Conservation (phyloP, 2,888 invertebrate genomes). For the Tineola bisselliella region DNA sequence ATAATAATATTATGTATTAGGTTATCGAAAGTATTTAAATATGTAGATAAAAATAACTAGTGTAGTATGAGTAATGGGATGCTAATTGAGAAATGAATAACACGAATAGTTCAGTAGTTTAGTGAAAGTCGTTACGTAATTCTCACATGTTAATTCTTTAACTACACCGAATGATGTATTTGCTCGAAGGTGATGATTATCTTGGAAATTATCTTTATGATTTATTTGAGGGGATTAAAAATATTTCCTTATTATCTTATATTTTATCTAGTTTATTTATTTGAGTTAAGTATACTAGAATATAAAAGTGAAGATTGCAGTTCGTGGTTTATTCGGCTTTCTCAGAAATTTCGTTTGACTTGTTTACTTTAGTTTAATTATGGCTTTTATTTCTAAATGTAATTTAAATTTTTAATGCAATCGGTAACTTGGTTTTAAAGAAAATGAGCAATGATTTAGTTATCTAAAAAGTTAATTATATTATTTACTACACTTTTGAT, state of each 20-base stretch:
- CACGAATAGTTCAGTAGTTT: not conserved
- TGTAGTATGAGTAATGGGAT: not conserved
- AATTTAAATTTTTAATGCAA: no score
- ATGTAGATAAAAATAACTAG: not conserved
- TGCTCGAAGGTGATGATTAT: not conserved
- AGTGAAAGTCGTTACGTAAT: conserved; percentile 2
- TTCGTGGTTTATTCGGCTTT: no score
- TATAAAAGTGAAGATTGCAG: no score
- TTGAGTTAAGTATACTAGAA: no score
- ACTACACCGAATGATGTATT: not conserved
- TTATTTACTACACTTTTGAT: no score
- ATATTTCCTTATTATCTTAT: not conserved
- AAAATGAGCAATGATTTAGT: no score
- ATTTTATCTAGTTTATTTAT: no score
- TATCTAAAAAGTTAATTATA: no score
- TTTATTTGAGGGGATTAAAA: not conserved
- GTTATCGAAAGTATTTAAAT: not conserved
- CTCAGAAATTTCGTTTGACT: no score
- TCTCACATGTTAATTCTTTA: not conserved
- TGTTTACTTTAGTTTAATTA: no score
- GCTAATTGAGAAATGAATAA: not conserved
- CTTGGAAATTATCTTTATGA: not conserved
- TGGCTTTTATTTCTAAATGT: no score
- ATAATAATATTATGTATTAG: not conserved
- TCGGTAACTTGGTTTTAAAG: no score